Base-by-base conservation (phyloP, 2,113 vertebrate genomes). In the Paramormyrops kingsleyae region DNA sequence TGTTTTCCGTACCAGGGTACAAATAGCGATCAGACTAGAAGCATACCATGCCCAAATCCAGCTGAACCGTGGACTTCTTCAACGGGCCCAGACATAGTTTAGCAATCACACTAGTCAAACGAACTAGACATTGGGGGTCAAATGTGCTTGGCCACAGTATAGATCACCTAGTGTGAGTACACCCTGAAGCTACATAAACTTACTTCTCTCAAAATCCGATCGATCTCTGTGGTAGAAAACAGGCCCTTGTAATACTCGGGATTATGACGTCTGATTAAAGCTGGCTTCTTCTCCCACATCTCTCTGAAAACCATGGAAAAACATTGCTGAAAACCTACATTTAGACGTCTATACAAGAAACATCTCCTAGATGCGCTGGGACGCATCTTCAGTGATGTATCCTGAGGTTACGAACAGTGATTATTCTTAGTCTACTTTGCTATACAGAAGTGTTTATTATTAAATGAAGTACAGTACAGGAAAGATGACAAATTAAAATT, bases 141-240 rank as follows among this genome's bases (percentile, higher is more conserved):
- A 27, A 66, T 27, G n/a, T 66, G 62, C 62, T 27, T 12, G 8
- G 62, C 9, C 9, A 66, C 62, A 27, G n/a, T 66, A 27, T 1
- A 27, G 62, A 66, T 66, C n/a, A 66, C 4, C 62, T 27, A 12
- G 62, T 12, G n/a, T 27, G 8, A 66, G 62, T 12, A 1, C 8
- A 62, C n/a, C n/a, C 62, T 13, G 62, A 31, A 35, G 50, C 19
- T n/a, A 49, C 17, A 31, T 19, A 13, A 85, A 35, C 91, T 93
- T 92, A 96, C 97, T 42, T 94, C 44, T 91, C 96, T 97, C 84
- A 99, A 94, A 8, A 97, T 96, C 2, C 94, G 92, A 88, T 99
- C 97, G 89, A 99, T 95, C 86, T 98, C 98, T 0, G 95, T 94
- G 0, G 98, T 98, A n/a, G 98, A 99, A 93, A 99, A 99, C 0